phyloP scores from a whole-genome alignment of 2,888 invertebrate genomes.

The Temnothorax rugatulus region DNA sequence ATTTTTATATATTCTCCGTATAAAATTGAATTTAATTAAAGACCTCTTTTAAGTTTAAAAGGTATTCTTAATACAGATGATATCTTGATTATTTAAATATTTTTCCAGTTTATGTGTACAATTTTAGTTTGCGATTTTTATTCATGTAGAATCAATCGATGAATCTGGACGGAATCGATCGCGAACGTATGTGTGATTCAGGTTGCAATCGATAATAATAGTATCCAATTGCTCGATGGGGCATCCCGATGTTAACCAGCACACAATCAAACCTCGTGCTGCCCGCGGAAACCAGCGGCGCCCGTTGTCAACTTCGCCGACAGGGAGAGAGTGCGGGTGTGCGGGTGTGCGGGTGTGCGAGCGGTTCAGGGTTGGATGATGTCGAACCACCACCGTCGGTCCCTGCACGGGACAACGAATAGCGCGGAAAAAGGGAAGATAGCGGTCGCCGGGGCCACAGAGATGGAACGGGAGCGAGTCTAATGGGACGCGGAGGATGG shows the following conservation, averaged over 20 bases:
- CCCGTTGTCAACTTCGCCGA: slow-evolving; percentile 65
- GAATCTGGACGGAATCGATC: slow-evolving; percentile 13
- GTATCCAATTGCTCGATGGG: slow-evolving; percentile 51
- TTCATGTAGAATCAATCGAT: not conserved
- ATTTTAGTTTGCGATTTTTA: not conserved
- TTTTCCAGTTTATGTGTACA: not conserved
- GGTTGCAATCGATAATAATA: slow-evolving; percentile 40
- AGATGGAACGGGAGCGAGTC: slow-evolving; percentile 67
- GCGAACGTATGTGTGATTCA: not conserved
- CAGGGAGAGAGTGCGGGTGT: slow-evolving; percentile 42
- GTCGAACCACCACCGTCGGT: slow-evolving; percentile 67
- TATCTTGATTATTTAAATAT: not conserved
- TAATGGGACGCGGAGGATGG: slow-evolving; percentile 76
- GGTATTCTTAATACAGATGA: not conserved
- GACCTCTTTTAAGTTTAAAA: not conserved
- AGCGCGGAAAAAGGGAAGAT: slow-evolving; percentile 59
- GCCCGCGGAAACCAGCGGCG: slow-evolving; percentile 83
- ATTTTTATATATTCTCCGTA: not conserved
- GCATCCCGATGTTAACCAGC: slow-evolving; percentile 51
- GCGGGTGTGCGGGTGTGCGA: slow-evolving; percentile 68
- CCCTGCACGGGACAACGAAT: slow-evolving; percentile 65
- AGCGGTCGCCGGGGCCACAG: slow-evolving; percentile 44
- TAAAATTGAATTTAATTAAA: not conserved
- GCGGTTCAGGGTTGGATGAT: slow-evolving; percentile 69
- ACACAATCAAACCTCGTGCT: slow-evolving; percentile 58